phyloP scores from a whole-genome alignment of 2,797 vertebrate species.

The Pseudochromis fuscus region DNA sequence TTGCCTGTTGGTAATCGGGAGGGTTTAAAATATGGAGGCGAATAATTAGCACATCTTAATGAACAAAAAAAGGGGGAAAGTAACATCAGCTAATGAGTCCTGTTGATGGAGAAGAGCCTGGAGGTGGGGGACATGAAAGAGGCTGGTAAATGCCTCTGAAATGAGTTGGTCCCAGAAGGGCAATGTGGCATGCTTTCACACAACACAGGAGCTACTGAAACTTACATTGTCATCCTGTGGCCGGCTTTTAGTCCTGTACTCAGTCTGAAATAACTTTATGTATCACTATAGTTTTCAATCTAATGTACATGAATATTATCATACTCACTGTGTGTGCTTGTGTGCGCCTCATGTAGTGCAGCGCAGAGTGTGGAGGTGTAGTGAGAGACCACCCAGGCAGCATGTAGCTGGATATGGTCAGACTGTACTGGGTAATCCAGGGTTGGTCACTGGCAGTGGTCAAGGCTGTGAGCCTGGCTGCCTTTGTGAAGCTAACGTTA shows the following conservation, averaged over 20 bases:
- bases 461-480: conserved; percentile 79
- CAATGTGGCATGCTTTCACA: conserved; percentile 61
- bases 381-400: conserved; percentile 83
- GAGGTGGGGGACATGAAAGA: conserved; percentile 83
- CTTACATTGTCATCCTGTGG: conserved; percentile 30
- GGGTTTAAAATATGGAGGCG: conserved; percentile 81
- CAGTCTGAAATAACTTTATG: neutral
- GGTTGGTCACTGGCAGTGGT: conserved; percentile 72
- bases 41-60: conserved; percentile 89
- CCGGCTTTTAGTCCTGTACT: neutral
- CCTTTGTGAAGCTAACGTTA: conserved; percentile 73
- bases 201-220: conserved; percentile 31
- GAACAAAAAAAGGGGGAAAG: conserved; percentile 78
- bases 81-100: conserved; percentile 82
- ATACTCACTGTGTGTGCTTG: conserved; percentile 41
- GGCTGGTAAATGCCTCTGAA: conserved; percentile 83
- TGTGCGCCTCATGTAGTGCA: conserved; percentile 41
- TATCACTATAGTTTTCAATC: conserved; percentile 11
- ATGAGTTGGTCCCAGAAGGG: conserved; percentile 69
- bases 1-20: conserved; percentile 80
- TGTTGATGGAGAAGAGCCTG: conserved; percentile 79
- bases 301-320: neutral
- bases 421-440: conserved; percentile 60
- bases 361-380: conserved; percentile 35
- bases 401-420: conserved; percentile 55